phyloP scores from a whole-genome alignment of 2,888 invertebrate genomes.

The Drosophila quasianomalipes region DNA sequence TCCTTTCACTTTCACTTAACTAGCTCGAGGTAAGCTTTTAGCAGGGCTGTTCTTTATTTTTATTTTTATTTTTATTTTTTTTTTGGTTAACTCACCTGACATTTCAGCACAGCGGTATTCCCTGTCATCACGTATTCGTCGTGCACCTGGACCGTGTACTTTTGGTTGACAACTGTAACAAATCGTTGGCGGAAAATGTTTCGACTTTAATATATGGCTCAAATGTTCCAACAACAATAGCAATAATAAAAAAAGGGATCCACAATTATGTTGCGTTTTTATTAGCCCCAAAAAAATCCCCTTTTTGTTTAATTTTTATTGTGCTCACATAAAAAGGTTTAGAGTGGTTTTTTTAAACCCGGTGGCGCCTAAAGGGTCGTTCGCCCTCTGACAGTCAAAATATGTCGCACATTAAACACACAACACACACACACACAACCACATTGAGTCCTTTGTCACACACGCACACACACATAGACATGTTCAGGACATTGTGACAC shows the following conservation, averaged over 20 bases:
- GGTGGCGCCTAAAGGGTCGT: conserved; percentile 8
- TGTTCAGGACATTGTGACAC: conserved; percentile 66
- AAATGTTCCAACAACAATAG: conserved; percentile 13
- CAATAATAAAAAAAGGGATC: conserved; percentile 10
- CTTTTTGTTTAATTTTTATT: conserved; percentile 52
- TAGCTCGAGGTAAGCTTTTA: background rate
- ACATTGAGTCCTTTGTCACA: conserved; percentile 20
- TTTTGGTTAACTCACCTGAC: conserved; percentile 87
- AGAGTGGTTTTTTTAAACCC: conserved; percentile 13
- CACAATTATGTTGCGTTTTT: conserved; percentile 64
- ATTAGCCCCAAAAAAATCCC: conserved; percentile 40
- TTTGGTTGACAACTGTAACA: conserved; percentile 91
- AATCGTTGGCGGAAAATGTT: conserved; percentile 29
- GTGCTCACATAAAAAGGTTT: conserved; percentile 45
- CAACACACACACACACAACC: conserved; percentile 16
- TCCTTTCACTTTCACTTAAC: conserved; percentile 1
- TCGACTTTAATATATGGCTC: conserved; percentile 19
- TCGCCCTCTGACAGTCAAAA: conserved; percentile 54
- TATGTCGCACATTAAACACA: conserved; percentile 65
- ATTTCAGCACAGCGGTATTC: conserved; percentile 95
- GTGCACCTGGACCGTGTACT: conserved; percentile 95
- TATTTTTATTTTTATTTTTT: too few species aligned
- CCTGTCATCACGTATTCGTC: conserved; percentile 96
- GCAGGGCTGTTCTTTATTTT: background rate
- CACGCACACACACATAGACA: conserved; percentile 21